phyloP scores from a whole-genome alignment of 2,113 vertebrate species.

The Empidonax traillii region DNA sequence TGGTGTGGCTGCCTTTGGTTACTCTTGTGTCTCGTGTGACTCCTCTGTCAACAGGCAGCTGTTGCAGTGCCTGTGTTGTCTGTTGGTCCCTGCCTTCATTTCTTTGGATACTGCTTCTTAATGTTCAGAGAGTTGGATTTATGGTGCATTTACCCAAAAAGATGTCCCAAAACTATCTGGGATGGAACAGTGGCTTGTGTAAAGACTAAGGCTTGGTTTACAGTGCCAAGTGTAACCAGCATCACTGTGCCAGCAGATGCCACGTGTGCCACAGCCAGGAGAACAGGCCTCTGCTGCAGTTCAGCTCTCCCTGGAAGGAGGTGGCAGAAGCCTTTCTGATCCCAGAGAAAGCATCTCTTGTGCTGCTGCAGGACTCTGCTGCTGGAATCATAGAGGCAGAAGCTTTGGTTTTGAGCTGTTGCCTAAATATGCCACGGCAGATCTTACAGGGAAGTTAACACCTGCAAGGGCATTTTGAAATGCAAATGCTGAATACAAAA shows the following conservation, averaged over 20 bases:
- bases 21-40: not conserved
- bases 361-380: not conserved
- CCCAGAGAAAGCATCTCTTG: not conserved
- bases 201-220: not conserved
- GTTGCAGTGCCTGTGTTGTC: not conserved
- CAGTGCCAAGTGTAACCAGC: not conserved
- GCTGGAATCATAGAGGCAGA: not conserved
- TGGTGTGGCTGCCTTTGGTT: not conserved
- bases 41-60: not conserved
- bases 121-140: conserved; percentile 59
- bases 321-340: not conserved
- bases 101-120: conserved; percentile 57
- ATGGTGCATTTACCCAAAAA: conserved; percentile 18
- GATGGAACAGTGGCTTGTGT: not conserved
- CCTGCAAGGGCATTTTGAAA: not conserved
- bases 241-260: not conserved
- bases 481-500: not conserved
- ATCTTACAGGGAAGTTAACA: not conserved
- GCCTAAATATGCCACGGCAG: not conserved
- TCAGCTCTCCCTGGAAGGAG: not conserved
- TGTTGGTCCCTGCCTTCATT: conserved; percentile 18
- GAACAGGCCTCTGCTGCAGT: not conserved
- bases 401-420: not conserved
- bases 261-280: not conserved
- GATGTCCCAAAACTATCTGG: not conserved